Conservation (phyloP, 2,888 invertebrate genomes). For the Cosmorhoe ocellata region DNA sequence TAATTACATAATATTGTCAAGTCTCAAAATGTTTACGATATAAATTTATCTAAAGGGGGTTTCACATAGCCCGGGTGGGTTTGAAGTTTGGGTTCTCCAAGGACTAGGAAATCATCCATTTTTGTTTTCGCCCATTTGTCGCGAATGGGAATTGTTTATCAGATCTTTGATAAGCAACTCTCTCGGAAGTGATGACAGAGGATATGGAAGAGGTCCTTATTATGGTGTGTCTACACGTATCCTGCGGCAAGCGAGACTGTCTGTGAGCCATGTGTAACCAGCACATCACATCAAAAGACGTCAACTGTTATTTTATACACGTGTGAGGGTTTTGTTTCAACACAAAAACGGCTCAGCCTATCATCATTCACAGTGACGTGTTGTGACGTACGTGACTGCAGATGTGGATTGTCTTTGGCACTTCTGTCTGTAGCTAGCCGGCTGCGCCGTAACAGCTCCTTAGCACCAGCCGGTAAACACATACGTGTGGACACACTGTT, state of each 20-base stretch:
- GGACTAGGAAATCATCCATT: slow-evolving; percentile 23
- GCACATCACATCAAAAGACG: too few relatives aligned
- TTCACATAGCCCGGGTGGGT: slow-evolving; percentile 34
- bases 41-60: not conserved
- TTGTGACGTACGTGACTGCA: too few relatives aligned
- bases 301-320: too few relatives aligned
- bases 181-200: slow-evolving; percentile 18
- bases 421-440: too few relatives aligned
- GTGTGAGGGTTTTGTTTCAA: too few relatives aligned
- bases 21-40: too few relatives aligned
- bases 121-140: slow-evolving; percentile 29
- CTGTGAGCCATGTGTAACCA: too few relatives aligned
- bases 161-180: slow-evolving; percentile 7
- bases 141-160: slow-evolving; percentile 24
- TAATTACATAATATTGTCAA: too few relatives aligned
- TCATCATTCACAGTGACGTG: too few relatives aligned
- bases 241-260: not conserved
- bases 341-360: too few relatives aligned
- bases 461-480: not conserved
- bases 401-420: too few relatives aligned
- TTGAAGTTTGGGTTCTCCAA: slow-evolving; percentile 15
- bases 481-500: not conserved
- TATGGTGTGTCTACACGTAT: not conserved
- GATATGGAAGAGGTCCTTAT: slow-evolving; percentile 15
- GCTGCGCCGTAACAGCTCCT: too few relatives aligned